phyloP scores from a whole-genome alignment of 2,113 vertebrate genomes.

The Otus sunia region DNA sequence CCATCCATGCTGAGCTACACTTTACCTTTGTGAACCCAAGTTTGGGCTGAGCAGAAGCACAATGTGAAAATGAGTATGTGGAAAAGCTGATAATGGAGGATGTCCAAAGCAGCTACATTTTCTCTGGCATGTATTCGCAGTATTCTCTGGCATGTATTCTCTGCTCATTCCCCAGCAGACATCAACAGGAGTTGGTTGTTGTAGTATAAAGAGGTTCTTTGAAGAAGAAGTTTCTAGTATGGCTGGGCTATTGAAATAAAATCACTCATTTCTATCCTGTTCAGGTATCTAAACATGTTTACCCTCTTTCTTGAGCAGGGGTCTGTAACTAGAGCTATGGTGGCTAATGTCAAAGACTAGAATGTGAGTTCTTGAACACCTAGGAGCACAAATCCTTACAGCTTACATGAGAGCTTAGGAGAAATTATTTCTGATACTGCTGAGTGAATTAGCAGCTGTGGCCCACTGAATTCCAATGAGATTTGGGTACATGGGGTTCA shows the following conservation, averaged over 20 bases:
- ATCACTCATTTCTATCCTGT: neutral
- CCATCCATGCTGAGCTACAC: neutral
- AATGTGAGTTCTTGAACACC: neutral
- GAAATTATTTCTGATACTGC: neutral
- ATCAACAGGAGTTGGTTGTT: neutral
- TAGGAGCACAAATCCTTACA: neutral
- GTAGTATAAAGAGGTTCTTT: neutral
- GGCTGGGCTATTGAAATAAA: neutral
- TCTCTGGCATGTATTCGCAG: neutral
- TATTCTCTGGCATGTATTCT: neutral
- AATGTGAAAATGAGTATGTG: neutral
- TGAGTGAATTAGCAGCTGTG: neutral
- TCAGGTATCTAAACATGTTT: neutral
- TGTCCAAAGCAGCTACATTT: neutral
- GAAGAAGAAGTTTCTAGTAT: neutral
- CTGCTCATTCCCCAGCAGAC: neutral
- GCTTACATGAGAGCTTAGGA: neutral
- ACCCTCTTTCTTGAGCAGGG: neutral
- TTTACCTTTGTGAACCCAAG: neutral
- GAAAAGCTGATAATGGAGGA: neutral
- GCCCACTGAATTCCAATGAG: neutral
- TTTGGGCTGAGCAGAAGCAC: neutral
- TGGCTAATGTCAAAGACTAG: neutral
- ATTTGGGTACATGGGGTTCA: neutral
- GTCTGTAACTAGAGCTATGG: neutral